Conservation (phyloP, 2,888 invertebrate genomes). For the Notodonta ziczac region DNA sequence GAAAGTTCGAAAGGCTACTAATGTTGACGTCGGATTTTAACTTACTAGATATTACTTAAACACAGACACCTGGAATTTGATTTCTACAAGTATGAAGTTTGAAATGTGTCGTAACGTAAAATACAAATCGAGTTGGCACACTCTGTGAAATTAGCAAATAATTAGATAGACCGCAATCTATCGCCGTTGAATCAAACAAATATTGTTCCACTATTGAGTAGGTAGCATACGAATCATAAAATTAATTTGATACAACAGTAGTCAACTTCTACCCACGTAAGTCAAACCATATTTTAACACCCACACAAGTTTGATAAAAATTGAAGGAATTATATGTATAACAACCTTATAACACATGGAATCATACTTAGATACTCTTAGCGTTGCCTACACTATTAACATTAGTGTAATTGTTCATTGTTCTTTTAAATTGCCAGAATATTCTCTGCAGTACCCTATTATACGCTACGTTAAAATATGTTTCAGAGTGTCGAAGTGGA, state of each 20-base stretch:
- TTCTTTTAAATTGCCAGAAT: no score
- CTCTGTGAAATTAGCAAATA: slow-evolving; percentile 48
- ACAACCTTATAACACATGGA: no score
- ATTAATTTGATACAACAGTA: neutral
- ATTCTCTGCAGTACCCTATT: neutral
- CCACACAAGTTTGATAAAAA: no score
- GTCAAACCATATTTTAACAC: no score
- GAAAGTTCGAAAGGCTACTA: neutral
- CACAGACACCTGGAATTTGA: slow-evolving; percentile 1
- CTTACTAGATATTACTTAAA: neutral
- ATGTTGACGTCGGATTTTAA: no score
- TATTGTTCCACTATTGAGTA: slow-evolving; percentile 23
- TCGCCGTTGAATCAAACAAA: slow-evolving; percentile 38
- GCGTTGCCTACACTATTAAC: no score
- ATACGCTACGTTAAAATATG: neutral
- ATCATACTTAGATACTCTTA: no score
- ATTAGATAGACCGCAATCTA: slow-evolving; percentile 48
- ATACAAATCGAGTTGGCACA: slow-evolving; percentile 39
- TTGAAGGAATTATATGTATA: no score
- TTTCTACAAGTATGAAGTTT: slow-evolving; percentile 13
- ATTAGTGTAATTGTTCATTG: no score
- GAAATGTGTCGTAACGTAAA: slow-evolving; percentile 26
- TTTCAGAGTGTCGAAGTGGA: neutral
- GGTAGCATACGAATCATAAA: slow-evolving; percentile 12
- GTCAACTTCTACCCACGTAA: neutral